A percentile compares a stretch with the other conserved stretches of the same genome.
These are phyloP conservation scores for Dendronephthya gigantea DNA, from an alignment of 64 coral and sea anemone genomes.

Conservation along the genomic window DNA sequence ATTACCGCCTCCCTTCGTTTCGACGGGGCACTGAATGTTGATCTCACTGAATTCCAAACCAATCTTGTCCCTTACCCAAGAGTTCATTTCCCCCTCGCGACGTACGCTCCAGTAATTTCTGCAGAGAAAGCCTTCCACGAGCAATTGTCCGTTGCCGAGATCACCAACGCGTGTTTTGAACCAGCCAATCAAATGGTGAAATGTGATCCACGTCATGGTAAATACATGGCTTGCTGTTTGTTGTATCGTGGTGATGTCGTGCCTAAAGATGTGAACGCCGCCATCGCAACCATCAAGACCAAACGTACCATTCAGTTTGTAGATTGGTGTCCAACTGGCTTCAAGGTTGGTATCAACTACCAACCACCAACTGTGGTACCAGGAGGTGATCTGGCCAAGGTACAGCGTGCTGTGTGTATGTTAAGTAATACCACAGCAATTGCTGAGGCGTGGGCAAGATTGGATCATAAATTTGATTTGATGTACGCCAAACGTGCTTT, in stretches of 20 bases:
- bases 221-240: not conserved
- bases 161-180: not conserved
- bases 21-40: not conserved
- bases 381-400: slow-evolving; percentile 48
- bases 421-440: slow-evolving; percentile 57
- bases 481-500: slow-evolving; percentile 42
- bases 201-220: too few species aligned
- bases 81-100: too few species aligned
- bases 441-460: slow-evolving; percentile 53
- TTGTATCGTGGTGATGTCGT: slow-evolving; percentile 8
- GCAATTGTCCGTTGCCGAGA: not conserved
- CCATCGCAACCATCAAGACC: slow-evolving; percentile 39
- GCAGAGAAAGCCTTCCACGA: not conserved
- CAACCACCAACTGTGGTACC: slow-evolving; percentile 43
- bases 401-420: slow-evolving; percentile 55
- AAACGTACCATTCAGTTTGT: slow-evolving; percentile 55
- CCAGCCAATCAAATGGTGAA: not conserved
- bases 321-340: not conserved
- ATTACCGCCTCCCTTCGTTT: too few species aligned
- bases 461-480: slow-evolving; percentile 56
- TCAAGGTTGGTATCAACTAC: not conserved
- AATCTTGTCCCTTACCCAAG: not conserved
- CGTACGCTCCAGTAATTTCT: too few species aligned
- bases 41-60: not conserved
- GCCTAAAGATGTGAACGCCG: slow-evolving; percentile 2